Percentiles rank a stretch among this genome's conserved stretches.
phyloP scores from a whole-genome alignment of 2,888 invertebrate species.

The Fragum sueziense region DNA sequence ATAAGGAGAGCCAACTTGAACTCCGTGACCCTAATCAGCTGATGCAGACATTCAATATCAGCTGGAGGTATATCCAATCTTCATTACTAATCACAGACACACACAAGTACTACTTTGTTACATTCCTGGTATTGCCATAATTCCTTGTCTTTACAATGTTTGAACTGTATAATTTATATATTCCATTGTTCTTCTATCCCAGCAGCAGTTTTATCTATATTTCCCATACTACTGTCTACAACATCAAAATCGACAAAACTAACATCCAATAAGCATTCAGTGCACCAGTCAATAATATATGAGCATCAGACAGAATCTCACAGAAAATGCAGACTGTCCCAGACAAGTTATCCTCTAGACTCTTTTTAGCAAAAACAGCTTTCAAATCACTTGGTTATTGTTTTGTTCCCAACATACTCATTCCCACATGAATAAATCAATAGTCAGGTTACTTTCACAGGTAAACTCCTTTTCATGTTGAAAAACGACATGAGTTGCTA shows the following conservation, averaged over 20 bases:
- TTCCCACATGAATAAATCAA: background rate
- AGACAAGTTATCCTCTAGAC: slow-evolving; percentile 10
- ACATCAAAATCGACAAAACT: background rate
- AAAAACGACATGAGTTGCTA: no score
- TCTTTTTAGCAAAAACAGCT: background rate
- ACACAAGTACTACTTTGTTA: no score
- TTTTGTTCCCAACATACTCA: no score
- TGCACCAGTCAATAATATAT: slow-evolving; percentile 22
- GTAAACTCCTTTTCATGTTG: background rate
- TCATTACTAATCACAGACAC: no score
- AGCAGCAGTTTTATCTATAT: background rate
- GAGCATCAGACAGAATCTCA: slow-evolving; percentile 12
- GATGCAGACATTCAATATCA: slow-evolving; percentile 23
- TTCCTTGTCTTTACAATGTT: no score
- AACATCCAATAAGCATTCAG: slow-evolving; percentile 9
- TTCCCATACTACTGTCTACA: background rate
- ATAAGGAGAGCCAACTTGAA: slow-evolving; percentile 41
- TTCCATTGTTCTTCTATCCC: background rate
- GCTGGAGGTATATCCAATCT: no score
- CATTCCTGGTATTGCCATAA: no score
- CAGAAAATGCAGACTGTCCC: background rate
- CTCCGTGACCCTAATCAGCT: slow-evolving; percentile 57
- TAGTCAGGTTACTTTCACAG: background rate
- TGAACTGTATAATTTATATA: no score
- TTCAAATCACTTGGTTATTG: no score